Percentiles rank a stretch among this genome's conserved stretches.
Conservation (phyloP, 1,140 invertebrate genomes). For the Micrasema minimum region DNA sequence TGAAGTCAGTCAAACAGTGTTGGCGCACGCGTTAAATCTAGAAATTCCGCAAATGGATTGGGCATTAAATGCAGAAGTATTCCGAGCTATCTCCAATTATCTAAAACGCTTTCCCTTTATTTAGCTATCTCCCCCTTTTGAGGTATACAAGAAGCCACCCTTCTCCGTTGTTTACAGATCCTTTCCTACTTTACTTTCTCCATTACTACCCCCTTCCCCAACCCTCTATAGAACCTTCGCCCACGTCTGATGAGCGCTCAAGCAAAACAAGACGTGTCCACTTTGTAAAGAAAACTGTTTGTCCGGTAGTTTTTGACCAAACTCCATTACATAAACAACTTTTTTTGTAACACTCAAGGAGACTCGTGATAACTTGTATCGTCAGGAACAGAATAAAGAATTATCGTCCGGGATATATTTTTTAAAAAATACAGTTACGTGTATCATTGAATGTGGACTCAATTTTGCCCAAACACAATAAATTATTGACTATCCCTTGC, state of each 20-base stretch:
- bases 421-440: no score
- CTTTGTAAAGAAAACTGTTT: constrained; percentile 25
- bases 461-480: no score
- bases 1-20: neutral
- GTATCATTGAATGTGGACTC: no score
- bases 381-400: no score
- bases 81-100: constrained; percentile 29
- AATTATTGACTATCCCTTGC: no score
- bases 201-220: constrained; percentile 14
- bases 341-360: neutral
- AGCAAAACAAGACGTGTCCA: constrained; percentile 32
- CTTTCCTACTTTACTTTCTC: constrained; percentile 11
- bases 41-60: constrained; percentile 28
- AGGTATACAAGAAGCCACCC: constrained; percentile 11
- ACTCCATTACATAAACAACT: constrained; percentile 14
- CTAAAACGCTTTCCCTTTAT: constrained; percentile 39
- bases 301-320: constrained; percentile 7
- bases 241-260: constrained; percentile 23
- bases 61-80: constrained; percentile 24
- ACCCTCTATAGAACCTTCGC: neutral
- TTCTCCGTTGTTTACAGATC: constrained; percentile 33
- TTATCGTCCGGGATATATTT: no score
- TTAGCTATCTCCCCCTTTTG: constrained; percentile 34
- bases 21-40: neutral
- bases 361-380: neutral